These are phyloP conservation scores for Tichodroma muraria DNA, from an alignment of 2,113 vertebrate species.

Conservation along the genomic window DNA sequence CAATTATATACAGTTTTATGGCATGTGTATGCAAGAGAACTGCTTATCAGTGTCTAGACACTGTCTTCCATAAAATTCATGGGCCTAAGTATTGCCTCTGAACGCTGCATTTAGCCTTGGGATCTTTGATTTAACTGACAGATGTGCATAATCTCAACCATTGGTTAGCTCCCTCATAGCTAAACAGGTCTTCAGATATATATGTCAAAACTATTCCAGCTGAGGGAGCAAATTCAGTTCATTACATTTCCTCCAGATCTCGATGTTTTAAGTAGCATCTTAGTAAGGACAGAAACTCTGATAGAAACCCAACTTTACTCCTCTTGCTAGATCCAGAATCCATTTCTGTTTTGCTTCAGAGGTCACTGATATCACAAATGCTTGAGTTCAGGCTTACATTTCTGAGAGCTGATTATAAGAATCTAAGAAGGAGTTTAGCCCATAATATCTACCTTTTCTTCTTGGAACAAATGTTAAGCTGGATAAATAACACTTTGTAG, in stretches of 20 bases:
- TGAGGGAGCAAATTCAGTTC: background rate
- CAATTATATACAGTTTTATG: slow-evolving; percentile 3
- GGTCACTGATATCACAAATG: background rate
- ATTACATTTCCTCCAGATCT: slow-evolving; percentile 6
- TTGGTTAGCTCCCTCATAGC: background rate
- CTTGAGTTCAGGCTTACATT: background rate
- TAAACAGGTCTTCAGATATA: background rate
- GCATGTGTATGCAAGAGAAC: background rate
- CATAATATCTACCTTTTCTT: background rate
- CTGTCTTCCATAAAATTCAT: background rate
- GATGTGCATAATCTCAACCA: slow-evolving; percentile 19
- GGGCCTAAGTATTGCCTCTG: background rate
- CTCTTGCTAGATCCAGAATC: background rate
- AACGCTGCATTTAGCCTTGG: slow-evolving; percentile 33
- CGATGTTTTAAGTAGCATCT: background rate
- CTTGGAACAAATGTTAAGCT: background rate
- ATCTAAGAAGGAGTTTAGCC: background rate
- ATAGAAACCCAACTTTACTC: background rate
- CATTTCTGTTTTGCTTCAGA: background rate
- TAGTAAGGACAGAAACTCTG: background rate
- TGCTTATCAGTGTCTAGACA: slow-evolving; percentile 12
- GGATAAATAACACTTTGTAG: background rate
- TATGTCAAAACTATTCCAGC: slow-evolving; percentile 18
- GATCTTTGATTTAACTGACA: slow-evolving; percentile 48
- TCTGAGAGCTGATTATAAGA: background rate